These are phyloP conservation scores for Galaxias olidus DNA, from an alignment of 2,797 vertebrate species.

Conservation along the genomic window DNA sequence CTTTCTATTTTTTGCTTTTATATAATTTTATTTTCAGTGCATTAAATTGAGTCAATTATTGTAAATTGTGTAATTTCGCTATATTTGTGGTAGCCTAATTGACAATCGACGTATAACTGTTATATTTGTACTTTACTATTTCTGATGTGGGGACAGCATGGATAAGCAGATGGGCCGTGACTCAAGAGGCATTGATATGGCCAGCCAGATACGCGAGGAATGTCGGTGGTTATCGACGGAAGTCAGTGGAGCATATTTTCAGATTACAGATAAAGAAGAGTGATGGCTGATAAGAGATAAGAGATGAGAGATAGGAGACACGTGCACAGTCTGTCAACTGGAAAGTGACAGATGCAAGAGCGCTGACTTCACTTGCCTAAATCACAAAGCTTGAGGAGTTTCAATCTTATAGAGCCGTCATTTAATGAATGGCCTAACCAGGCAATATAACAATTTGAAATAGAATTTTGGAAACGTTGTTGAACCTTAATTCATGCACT, in stretches of 20 bases:
- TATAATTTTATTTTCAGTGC: too few species aligned
- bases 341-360: constrained; percentile 64
- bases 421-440: constrained; percentile 30
- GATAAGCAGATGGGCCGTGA: constrained; percentile 78
- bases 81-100: too few species aligned
- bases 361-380: constrained; percentile 44
- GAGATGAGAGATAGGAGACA: constrained; percentile 69
- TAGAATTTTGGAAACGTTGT: too few species aligned
- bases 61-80: too few species aligned
- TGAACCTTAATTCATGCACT: too few species aligned
- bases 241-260: constrained; percentile 76
- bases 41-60: too few species aligned
- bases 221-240: constrained; percentile 77
- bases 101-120: not conserved
- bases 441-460: too few species aligned
- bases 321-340: constrained; percentile 66
- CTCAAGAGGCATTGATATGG: constrained; percentile 75
- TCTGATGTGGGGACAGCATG: constrained; percentile 66
- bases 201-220: constrained; percentile 72
- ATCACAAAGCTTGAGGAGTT: too few species aligned
- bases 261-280: constrained; percentile 71
- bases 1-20: too few species aligned
- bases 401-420: constrained; percentile 18
- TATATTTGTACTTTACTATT: constrained; percentile 44
- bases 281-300: constrained; percentile 65